phyloP scores from a whole-genome alignment of 2,888 invertebrate genomes.

The Sussaba pulchella region DNA sequence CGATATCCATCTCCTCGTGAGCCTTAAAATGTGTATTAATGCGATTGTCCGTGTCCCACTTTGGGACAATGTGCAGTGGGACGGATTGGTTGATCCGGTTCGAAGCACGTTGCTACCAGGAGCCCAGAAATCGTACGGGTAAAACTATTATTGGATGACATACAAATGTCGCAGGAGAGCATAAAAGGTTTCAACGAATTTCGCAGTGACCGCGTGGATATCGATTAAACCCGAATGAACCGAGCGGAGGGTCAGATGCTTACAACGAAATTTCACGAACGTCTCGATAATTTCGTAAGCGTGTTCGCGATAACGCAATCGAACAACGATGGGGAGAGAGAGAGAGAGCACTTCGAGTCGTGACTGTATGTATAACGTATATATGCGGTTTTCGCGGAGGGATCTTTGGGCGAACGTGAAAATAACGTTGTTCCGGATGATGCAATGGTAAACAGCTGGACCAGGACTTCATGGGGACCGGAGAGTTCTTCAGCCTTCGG shows the following conservation, averaged over 20 bases:
- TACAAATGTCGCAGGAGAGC: constrained; percentile 83
- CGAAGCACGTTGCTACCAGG: constrained; percentile 77
- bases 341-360: too few species aligned
- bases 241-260: background rate
- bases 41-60: background rate
- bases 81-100: constrained; percentile 73
- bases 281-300: too few species aligned
- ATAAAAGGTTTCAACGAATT: constrained; percentile 74
- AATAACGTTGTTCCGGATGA: constrained; percentile 75
- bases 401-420: constrained; percentile 36
- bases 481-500: constrained; percentile 72
- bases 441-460: constrained; percentile 83
- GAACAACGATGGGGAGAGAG: too few species aligned
- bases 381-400: background rate
- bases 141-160: constrained; percentile 82
- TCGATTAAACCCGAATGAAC: background rate
- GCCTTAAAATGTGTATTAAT: background rate
- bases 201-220: background rate
- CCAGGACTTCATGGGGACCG: constrained; percentile 76
- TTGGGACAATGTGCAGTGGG: background rate
- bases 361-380: too few species aligned
- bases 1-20: too few species aligned
- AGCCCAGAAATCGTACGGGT: constrained; percentile 71
- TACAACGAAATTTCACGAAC: constrained; percentile 4
- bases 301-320: too few species aligned